These are phyloP conservation scores for Dugesia japonica DNA, from an alignment of 2,888 invertebrate genomes.

Conservation along the genomic window DNA sequence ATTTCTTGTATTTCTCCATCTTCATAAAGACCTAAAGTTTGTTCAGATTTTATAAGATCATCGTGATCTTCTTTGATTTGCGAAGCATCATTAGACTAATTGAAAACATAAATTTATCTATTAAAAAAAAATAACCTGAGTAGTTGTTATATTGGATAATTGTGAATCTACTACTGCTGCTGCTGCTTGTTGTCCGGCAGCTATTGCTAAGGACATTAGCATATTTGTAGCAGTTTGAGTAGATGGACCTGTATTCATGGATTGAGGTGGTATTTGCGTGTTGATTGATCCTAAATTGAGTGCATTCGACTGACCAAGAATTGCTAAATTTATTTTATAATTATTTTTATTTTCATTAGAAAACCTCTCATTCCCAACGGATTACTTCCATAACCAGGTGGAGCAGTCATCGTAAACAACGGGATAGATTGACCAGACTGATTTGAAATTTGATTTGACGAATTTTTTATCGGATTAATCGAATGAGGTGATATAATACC, in stretches of 20 bases:
- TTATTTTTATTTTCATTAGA: no score
- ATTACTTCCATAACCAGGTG: not conserved
- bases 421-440: not conserved
- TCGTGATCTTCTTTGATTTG: slow-evolving; percentile 20
- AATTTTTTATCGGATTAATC: not conserved
- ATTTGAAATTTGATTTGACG: no score
- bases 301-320: not conserved
- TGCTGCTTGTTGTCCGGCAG: slow-evolving; percentile 6
- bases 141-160: not conserved
- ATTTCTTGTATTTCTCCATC: slow-evolving; percentile 31
- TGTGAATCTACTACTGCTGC: not conserved
- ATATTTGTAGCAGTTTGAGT: not conserved
- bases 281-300: not conserved
- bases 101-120: no score
- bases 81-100: not conserved
- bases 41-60: not conserved
- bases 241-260: not conserved
- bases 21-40: slow-evolving; percentile 28
- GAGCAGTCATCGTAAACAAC: not conserved
- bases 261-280: not conserved
- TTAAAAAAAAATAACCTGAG: no score
- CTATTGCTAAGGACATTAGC: not conserved
- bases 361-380: slow-evolving; percentile 5
- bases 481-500: not conserved
- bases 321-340: no score